These are phyloP conservation scores for Dendrolimus punctatus DNA, from an alignment of 1,140 invertebrate species.

Conservation along the genomic window DNA sequence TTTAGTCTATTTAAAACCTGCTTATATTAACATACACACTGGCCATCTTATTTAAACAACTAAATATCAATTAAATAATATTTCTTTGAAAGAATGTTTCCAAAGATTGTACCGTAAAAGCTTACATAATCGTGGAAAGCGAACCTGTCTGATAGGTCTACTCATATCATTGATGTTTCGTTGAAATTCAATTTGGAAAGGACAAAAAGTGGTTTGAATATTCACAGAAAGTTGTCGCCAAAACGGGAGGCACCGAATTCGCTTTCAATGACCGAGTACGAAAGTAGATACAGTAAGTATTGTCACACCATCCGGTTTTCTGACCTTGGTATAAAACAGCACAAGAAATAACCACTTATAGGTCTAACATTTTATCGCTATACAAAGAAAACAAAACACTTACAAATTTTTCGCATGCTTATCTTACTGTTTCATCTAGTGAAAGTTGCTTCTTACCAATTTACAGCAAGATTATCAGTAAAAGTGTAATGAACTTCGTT, in stretches of 20 bases:
- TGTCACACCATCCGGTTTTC: conserved; percentile 37
- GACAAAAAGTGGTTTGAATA: conserved; percentile 54
- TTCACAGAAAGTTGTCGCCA: conserved; percentile 54
- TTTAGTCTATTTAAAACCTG: too few species aligned
- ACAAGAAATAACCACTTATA: conserved; percentile 28
- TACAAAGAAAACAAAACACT: conserved; percentile 42
- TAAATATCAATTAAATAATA: conserved; percentile 47
- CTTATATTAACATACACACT: too few species aligned
- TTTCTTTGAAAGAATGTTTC: conserved; percentile 41
- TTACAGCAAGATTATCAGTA: too few species aligned
- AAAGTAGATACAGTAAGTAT: conserved; percentile 35
- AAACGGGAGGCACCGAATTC: conserved; percentile 43
- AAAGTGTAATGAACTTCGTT: not conserved
- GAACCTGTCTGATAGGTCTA: conserved; percentile 27
- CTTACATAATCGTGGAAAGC: conserved; percentile 55
- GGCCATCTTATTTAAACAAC: conserved; percentile 16
- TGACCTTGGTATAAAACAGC: conserved; percentile 44
- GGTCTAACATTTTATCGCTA: conserved; percentile 13
- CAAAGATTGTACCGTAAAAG: conserved; percentile 33
- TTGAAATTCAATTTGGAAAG: conserved; percentile 50
- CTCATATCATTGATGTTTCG: conserved; percentile 40
- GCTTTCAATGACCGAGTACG: conserved; percentile 51
- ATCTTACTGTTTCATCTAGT: conserved; percentile 40
- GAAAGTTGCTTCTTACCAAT: conserved; percentile 38
- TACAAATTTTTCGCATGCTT: conserved; percentile 41